These are phyloP conservation scores for Clitarchus hookeri DNA, from an alignment of 2,888 invertebrate species.

Conservation along the genomic window DNA sequence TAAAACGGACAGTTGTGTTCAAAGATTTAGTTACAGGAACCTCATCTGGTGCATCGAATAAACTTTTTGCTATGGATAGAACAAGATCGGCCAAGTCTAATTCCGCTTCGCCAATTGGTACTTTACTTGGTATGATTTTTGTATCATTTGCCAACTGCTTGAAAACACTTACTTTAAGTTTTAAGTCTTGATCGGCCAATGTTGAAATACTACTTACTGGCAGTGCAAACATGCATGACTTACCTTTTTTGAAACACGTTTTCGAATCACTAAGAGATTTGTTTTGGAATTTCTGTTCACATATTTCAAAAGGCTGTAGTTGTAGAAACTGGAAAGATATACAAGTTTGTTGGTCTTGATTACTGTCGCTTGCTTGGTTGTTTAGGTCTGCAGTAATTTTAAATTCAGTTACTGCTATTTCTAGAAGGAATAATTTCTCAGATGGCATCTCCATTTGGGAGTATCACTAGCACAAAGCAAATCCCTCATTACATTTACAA, in stretches of 20 bases:
- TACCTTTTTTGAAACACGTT: constrained; percentile 34
- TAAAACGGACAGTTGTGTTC: constrained; percentile 28
- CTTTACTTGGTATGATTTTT: constrained; percentile 28
- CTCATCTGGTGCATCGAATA: not conserved
- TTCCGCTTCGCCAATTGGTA: constrained; percentile 31
- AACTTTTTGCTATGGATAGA: not conserved
- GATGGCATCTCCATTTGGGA: constrained; percentile 17
- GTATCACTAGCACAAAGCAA: not conserved
- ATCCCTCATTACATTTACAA: not conserved
- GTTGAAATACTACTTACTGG: not conserved
- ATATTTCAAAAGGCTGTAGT: constrained; percentile 36
- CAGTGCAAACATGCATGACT: constrained; percentile 37
- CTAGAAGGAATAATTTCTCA: constrained; percentile 36
- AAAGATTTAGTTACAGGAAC: constrained; percentile 29
- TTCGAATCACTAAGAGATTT: constrained; percentile 27
- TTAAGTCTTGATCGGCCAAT: constrained; percentile 17
- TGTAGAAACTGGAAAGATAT: constrained; percentile 38
- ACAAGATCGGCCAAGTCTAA: constrained; percentile 29
- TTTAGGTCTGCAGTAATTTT: constrained; percentile 10
- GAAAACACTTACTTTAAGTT: constrained; percentile 29
- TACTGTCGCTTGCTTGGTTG: not conserved
- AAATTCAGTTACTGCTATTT: constrained; percentile 35
- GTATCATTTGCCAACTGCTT: constrained; percentile 28
- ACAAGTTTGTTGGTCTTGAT: constrained; percentile 26
- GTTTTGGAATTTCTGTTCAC: constrained; percentile 33